Conservation (phyloP, 2,797 vertebrate genomes). For the Potorous gilbertii region DNA sequence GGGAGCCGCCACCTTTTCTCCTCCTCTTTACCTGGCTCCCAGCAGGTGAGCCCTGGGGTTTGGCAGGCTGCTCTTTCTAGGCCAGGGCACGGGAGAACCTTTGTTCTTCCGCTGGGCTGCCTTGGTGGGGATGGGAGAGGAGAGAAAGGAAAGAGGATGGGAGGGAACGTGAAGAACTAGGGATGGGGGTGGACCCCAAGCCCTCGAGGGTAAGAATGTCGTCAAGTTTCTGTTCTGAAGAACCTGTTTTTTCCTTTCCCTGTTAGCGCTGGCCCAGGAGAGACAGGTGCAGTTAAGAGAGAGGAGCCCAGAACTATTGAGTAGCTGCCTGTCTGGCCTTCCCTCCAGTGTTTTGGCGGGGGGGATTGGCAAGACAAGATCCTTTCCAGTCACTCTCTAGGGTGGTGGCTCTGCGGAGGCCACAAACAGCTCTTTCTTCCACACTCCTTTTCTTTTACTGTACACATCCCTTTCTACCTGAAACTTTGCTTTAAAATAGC, state of each 20-base stretch:
- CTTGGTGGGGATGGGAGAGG: background rate
- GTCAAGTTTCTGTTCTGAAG: constrained; percentile 58
- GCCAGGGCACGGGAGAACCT: constrained; percentile 44
- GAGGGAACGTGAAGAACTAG: background rate
- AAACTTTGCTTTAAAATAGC: background rate
- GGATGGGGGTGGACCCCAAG: background rate
- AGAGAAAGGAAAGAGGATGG: background rate
- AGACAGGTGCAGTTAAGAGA: constrained; percentile 48
- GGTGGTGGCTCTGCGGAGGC: background rate
- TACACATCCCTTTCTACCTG: background rate
- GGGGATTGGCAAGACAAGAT: too few relatives aligned
- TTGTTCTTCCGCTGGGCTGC: constrained; percentile 33
- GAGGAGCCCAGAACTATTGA: constrained; percentile 17
- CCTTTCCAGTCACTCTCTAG: background rate
- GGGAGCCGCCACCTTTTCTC: constrained; percentile 48
- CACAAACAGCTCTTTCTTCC: background rate
- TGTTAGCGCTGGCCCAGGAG: background rate
- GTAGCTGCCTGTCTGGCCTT: background rate
- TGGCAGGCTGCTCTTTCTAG: background rate
- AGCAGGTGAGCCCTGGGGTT: constrained; percentile 80
- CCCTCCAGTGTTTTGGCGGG: background rate
- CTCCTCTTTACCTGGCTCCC: constrained; percentile 81
- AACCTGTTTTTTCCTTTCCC: constrained; percentile 67
- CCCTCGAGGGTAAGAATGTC: constrained; percentile 1
- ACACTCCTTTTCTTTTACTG: background rate